Conservation (phyloP, 2,797 vertebrate species). For the Dromococcyx pavoninus region DNA sequence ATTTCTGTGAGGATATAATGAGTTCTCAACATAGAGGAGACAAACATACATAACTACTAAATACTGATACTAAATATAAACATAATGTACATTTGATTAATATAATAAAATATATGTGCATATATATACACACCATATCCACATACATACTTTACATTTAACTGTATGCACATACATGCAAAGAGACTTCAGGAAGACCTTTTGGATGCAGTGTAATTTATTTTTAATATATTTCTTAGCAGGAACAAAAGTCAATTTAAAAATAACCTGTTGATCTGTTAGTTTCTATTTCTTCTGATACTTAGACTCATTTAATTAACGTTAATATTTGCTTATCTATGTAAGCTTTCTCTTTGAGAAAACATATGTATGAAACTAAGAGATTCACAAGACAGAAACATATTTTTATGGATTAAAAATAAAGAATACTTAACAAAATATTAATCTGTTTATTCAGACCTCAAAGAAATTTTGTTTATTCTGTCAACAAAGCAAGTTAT, state of each 20-base stretch:
- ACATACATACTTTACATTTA: neutral
- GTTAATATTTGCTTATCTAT: neutral
- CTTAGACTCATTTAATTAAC: neutral
- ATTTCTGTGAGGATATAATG: neutral
- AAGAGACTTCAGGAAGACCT: neutral
- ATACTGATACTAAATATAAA: neutral
- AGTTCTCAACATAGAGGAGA: neutral
- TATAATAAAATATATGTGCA: neutral
- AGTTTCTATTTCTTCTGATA: neutral
- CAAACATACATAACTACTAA: neutral
- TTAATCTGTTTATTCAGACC: neutral
- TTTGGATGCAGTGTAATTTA: neutral
- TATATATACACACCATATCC: neutral
- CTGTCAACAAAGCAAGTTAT: neutral
- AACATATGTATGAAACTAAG: neutral
- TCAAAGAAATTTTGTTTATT: neutral
- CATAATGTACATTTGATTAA: neutral
- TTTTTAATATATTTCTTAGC: neutral
- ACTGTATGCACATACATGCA: neutral
- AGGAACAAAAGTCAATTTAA: neutral
- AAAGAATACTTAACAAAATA: neutral
- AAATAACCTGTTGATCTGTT: neutral
- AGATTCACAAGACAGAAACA: neutral
- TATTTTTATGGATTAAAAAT: neutral
- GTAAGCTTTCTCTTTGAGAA: neutral